Base-by-base conservation (phyloP, 2,888 invertebrate species). In the Macroteleia sp. region DNA sequence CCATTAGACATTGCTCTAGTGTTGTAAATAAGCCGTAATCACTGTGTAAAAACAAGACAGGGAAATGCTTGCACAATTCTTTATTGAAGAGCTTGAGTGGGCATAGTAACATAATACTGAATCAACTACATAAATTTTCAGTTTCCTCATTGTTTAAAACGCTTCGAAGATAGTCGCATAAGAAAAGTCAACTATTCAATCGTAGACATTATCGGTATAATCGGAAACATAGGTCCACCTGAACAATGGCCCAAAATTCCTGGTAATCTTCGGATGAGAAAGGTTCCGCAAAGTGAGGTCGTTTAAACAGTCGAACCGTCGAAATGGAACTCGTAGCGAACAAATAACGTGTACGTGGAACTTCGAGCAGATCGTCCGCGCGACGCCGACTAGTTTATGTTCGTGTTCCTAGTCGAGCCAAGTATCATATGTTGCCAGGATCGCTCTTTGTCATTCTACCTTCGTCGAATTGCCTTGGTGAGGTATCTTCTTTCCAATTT, bases 231-330 rank as follows among this genome's bases (percentile, higher is more conserved):
- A 42, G 61, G 36, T 61, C 56, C 64, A 39, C 36, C 54, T 56
- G 64, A 64, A 73, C 73, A 71, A 71, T 62, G 41, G 71, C 20
- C 12, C 52, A 36, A 54, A 54, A 48, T 61, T 75, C 75, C 36
- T 48, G 61, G 67, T 61, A 67, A 46, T 12, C 52, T 44, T 56
- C 39, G 44, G 12, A 22, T 59, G 59, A 61, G 30, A 71, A 64
- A 44, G 34, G 61, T 20, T 25, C 32, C 20, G 70, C 44, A 42
- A 62, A 52, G 67, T 66, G 70, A 71, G 79, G 56, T 69, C 76
- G 83, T 79, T 82, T 56, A 82, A 85, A 85, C 83, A 84, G 86
- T 81, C 78, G 81, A 80, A 81, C 59, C 74, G 48, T 67, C 67
- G 52, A 30, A 32, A 64, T 48, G 76, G 73, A 80, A 82, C 64